Conservation (phyloP, 1,140 invertebrate genomes). For the Papilio aristodemus region DNA sequence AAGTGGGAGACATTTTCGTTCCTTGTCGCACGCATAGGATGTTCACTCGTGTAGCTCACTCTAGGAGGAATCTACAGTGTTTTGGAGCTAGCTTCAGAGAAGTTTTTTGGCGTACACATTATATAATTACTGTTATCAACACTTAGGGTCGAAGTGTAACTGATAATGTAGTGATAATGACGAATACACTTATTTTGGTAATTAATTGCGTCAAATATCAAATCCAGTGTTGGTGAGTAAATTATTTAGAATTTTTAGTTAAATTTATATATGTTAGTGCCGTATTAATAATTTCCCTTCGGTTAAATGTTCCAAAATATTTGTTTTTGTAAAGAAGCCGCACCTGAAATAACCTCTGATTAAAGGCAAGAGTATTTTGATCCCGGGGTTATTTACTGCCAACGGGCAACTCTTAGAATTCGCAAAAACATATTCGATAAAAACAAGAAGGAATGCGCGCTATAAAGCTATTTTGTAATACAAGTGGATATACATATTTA, state of each 20-base stretch:
- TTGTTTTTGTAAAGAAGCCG: not conserved
- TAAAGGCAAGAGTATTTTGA: constrained; percentile 3
- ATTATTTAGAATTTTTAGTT: too few species aligned
- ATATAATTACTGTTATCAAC: too few species aligned
- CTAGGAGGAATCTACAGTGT: too few species aligned
- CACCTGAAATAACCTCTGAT: not conserved
- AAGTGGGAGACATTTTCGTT: not conserved
- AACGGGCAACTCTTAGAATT: constrained; percentile 4
- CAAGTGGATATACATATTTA: not conserved
- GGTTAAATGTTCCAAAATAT: not conserved
- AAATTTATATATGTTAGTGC: too few species aligned
- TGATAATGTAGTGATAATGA: too few species aligned
- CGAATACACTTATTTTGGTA: too few species aligned
- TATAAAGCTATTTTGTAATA: not conserved
- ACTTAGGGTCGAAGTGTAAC: too few species aligned
- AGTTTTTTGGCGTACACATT: too few species aligned
- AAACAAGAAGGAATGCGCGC: not conserved
- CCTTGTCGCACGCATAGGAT: not conserved
- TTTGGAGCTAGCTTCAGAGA: too few species aligned
- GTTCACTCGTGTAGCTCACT: too few species aligned
- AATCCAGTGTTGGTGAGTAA: too few species aligned
- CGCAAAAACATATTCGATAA: not conserved
- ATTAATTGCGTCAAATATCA: too few species aligned
- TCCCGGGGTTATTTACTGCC: constrained; percentile 4
- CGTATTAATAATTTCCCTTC: not conserved